phyloP scores from a whole-genome alignment of 2,888 invertebrate species.

The Caenorhabditis sp. region DNA sequence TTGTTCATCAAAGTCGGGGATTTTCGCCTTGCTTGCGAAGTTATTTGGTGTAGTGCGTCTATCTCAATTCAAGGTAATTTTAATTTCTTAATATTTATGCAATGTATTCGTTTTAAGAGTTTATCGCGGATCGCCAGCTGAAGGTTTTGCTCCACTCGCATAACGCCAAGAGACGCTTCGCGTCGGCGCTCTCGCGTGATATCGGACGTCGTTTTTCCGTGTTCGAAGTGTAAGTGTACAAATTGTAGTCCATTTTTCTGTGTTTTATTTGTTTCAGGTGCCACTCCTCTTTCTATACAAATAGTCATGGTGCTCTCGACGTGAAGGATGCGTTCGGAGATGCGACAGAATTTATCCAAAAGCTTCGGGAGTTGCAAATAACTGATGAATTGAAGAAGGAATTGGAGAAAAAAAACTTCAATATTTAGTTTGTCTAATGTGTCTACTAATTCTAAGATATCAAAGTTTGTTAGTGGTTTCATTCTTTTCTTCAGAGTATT shows the following conservation, averaged over 20 bases:
- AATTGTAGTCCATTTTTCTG: constrained; percentile 22
- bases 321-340: constrained; percentile 22
- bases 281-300: constrained; percentile 22
- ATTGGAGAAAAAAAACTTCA: constrained; percentile 24
- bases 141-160: constrained; percentile 20
- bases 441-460: not conserved
- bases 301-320: constrained; percentile 10
- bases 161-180: constrained; percentile 17
- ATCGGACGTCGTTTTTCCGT: constrained; percentile 24
- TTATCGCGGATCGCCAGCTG: constrained; percentile 19
- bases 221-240: constrained; percentile 28
- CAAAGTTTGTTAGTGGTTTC: too few species aligned
- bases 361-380: constrained; percentile 25
- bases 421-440: constrained; percentile 10
- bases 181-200: constrained; percentile 10
- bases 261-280: constrained; percentile 38
- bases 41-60: constrained; percentile 22
- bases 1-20: constrained; percentile 16
- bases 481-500: too few species aligned
- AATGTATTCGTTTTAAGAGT: constrained; percentile 29
- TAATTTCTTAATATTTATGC: not conserved
- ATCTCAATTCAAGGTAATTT: constrained; percentile 9
- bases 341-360: constrained; percentile 25
- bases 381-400: constrained; percentile 30
- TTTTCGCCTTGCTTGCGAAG: constrained; percentile 21